Evolutionary conservation across 2,888 invertebrate genomes (phyloP), one percentile per base, ranked within the genome.

Genomic region (Urechis unicinctus): DNA sequence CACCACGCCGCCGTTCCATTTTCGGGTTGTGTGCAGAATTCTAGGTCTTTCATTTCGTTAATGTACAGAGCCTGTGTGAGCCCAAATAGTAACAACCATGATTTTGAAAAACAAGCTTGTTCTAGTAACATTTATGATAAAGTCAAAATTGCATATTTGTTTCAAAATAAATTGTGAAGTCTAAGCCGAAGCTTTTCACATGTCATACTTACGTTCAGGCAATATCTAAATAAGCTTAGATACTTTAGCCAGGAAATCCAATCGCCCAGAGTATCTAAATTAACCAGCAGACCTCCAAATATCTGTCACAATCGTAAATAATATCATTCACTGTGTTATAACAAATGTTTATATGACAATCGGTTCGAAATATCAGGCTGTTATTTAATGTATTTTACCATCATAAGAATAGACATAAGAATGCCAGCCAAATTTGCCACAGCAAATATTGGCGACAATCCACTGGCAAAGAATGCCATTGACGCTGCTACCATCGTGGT

Each of bases 1-100:
- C n/a, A n/a, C n/a, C n/a, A n/a, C n/a, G n/a, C n/a, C n/a, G n/a
- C n/a, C n/a, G n/a, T n/a, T n/a, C n/a, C n/a, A n/a, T n/a, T n/a
- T n/a, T n/a, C n/a, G n/a, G n/a, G n/a, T n/a, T n/a, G n/a, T n/a
- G n/a, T 17, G 42, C 52, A 52, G 21, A 58, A 28, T 1, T 41
- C 53, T 26, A 55, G 29, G 36, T 58, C 60, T 25, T 60, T 51
- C 44, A 60, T 26, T 29, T 60, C 60, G 36, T 60, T 60, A 21
- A 55, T 60, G 13, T 50, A 43, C 28, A 58, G 28, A 1, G 44
- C 47, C 60, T 60, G 47, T 24, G 47, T 25, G n/a, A n/a, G n/a
- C n/a, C n/a, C n/a, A n/a, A n/a, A n/a, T n/a, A n/a, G n/a, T n/a
- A n/a, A n/a, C n/a, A n/a, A n/a, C n/a, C n/a, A 30, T 9, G 9